phyloP scores from a whole-genome alignment of 2,797 vertebrate genomes.

The Pelodytes ibericus region DNA sequence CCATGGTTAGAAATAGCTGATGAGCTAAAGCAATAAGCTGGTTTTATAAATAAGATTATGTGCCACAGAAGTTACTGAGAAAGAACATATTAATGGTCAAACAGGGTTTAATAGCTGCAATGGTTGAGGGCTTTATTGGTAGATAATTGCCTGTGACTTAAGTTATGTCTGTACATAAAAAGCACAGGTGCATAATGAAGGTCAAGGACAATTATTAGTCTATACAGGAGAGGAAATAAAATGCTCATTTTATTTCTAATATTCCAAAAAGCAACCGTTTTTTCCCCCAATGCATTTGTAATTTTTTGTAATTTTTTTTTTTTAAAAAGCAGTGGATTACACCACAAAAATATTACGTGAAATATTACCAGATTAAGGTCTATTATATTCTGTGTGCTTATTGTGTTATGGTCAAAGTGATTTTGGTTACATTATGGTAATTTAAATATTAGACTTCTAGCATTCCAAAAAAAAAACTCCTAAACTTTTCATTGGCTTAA shows the following conservation, averaged over 20 bases:
- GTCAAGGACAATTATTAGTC: conserved; percentile 55
- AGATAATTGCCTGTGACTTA: conserved; percentile 58
- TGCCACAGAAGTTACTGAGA: conserved; percentile 55
- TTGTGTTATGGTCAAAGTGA: too few relatives aligned
- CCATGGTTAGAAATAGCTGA: conserved; percentile 51
- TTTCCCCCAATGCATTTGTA: too few relatives aligned
- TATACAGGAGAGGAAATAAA: conserved; percentile 30
- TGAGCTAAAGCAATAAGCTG: conserved; percentile 47
- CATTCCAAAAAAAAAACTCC: not conserved
- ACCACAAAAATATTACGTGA: too few relatives aligned
- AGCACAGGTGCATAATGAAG: conserved; percentile 57
- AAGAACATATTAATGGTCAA: conserved; percentile 55
- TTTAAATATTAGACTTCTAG: not conserved
- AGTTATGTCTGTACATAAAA: conserved; percentile 55
- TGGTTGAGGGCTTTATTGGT: conserved; percentile 53
- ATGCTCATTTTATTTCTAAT: conserved; percentile 40
- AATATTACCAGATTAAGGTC: too few relatives aligned
- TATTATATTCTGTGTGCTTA: too few relatives aligned
- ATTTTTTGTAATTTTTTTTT: too few relatives aligned
- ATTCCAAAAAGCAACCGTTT: conserved; percentile 9
- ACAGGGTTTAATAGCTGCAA: conserved; percentile 52
- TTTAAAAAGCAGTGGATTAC: too few relatives aligned
- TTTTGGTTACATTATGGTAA: too few relatives aligned
- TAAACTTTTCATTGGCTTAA: not conserved
- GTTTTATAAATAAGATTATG: conserved; percentile 52